Conservation (phyloP, 2,797 vertebrate genomes). For the Diplodus sargus region DNA sequence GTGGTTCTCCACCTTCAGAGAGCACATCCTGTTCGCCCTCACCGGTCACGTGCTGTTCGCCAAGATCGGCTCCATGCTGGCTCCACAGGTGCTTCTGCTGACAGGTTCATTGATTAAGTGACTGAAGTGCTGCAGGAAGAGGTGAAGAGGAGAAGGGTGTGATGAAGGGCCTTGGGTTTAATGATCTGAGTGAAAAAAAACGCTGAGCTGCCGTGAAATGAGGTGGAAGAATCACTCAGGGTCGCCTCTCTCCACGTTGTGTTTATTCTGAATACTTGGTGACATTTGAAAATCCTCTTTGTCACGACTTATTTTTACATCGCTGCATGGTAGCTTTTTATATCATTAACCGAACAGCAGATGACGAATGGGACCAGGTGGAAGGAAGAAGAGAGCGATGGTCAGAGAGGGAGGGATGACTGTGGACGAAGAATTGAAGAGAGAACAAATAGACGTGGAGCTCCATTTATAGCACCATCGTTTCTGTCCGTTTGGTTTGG, state of each 20-base stretch:
- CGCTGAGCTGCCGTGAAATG: not conserved
- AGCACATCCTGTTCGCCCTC: slow-evolving; percentile 93
- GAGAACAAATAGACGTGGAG: slow-evolving; percentile 27
- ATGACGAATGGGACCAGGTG: slow-evolving; percentile 56
- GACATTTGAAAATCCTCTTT: slow-evolving; percentile 41
- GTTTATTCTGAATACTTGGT: slow-evolving; percentile 25
- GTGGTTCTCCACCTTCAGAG: slow-evolving; percentile 96
- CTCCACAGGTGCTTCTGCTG: slow-evolving; percentile 89
- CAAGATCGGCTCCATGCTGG: slow-evolving; percentile 93
- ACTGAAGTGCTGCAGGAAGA: slow-evolving; percentile 11
- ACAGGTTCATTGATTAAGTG: slow-evolving; percentile 11
- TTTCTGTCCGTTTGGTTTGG: slow-evolving; percentile 26
- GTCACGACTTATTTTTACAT: slow-evolving; percentile 47
- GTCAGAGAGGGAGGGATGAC: slow-evolving; percentile 20
- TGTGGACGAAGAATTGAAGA: slow-evolving; percentile 12
- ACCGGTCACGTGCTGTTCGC: slow-evolving; percentile 94
- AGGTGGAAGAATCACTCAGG: not conserved
- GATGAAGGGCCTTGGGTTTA: not conserved
- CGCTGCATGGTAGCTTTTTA: slow-evolving; percentile 45
- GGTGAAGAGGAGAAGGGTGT: not conserved
- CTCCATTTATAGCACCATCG: slow-evolving; percentile 23
- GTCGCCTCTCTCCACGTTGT: not conserved
- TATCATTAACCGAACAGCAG: slow-evolving; percentile 37
- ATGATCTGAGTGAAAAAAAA: not conserved
- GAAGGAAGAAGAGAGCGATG: slow-evolving; percentile 4